A percentile compares a stretch with the other conserved stretches of the same genome.
Evolutionary conservation across 92 coral and sea anemone species (phyloP).

Genomic region (Actinostola sp.): DNA sequence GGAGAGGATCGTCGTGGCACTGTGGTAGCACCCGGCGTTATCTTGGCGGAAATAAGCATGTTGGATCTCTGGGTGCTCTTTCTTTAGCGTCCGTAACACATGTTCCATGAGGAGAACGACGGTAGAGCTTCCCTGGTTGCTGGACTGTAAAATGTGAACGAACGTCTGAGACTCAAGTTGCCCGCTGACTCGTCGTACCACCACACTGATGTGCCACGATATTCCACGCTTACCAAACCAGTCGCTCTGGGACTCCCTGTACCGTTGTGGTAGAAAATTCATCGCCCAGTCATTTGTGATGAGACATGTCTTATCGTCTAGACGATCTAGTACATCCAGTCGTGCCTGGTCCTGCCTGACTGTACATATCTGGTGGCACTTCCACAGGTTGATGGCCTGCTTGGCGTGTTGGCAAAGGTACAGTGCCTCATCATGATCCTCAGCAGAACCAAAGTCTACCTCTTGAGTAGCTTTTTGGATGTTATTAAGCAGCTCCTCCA

Average conservation of each 20-base stretch:
- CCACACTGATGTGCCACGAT: constrained; percentile 16
- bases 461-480: no score
- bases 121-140: background rate
- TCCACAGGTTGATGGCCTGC: no score
- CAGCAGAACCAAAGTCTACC: no score
- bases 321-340: no score
- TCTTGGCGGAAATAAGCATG: constrained; percentile 2
- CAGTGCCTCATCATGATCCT: no score
- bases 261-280: background rate
- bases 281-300: background rate
- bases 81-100: background rate
- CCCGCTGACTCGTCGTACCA: background rate
- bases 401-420: no score
- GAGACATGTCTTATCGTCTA: background rate
- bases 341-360: no score
- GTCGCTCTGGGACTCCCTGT: constrained; percentile 1
- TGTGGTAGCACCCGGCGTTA: constrained; percentile 20
- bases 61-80: background rate
- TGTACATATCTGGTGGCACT: no score
- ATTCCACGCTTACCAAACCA: constrained; percentile 13
- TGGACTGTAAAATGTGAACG: background rate
- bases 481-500: no score
- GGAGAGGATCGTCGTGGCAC: no score
- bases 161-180: background rate
- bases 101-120: background rate